These are phyloP conservation scores for Trachelus stipa DNA, from an alignment of 2,888 invertebrate genomes.

Conservation along the genomic window DNA sequence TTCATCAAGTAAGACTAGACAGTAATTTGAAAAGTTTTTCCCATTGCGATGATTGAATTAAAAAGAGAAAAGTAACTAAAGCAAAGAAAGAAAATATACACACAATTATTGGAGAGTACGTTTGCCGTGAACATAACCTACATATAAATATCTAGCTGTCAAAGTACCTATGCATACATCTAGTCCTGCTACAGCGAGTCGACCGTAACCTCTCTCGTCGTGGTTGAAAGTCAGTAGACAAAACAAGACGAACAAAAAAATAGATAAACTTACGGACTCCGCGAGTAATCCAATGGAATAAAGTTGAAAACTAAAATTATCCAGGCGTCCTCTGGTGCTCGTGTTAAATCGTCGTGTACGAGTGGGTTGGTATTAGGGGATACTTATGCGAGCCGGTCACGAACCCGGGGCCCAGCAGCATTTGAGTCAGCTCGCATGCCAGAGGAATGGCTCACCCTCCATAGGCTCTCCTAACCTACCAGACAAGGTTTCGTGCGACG, in stretches of 20 bases:
- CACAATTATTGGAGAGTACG: background rate
- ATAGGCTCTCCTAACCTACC: background rate
- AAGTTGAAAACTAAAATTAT: slow-evolving; percentile 20
- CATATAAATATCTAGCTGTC: background rate
- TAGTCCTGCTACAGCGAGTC: background rate
- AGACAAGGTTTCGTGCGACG: background rate
- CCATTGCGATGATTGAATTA: background rate
- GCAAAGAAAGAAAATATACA: background rate
- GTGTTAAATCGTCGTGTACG: slow-evolving; percentile 41
- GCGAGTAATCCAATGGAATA: background rate
- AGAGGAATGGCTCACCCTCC: slow-evolving; percentile 15
- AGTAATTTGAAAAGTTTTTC: background rate
- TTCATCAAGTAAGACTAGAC: background rate
- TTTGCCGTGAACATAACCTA: background rate
- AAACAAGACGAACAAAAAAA: background rate
- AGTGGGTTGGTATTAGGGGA: slow-evolving; percentile 41
- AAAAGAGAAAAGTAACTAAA: too few species aligned
- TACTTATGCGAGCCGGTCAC: slow-evolving; percentile 51
- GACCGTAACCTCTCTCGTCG: background rate
- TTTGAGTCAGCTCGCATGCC: slow-evolving; percentile 42
- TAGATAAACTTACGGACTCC: background rate
- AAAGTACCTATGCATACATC: background rate
- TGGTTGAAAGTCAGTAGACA: background rate
- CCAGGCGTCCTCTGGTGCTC: slow-evolving; percentile 26
- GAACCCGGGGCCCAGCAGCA: slow-evolving; percentile 34